These are phyloP conservation scores for Drosophila subpulchrella DNA, from an alignment of 1,140 invertebrate genomes.

Conservation along the genomic window DNA sequence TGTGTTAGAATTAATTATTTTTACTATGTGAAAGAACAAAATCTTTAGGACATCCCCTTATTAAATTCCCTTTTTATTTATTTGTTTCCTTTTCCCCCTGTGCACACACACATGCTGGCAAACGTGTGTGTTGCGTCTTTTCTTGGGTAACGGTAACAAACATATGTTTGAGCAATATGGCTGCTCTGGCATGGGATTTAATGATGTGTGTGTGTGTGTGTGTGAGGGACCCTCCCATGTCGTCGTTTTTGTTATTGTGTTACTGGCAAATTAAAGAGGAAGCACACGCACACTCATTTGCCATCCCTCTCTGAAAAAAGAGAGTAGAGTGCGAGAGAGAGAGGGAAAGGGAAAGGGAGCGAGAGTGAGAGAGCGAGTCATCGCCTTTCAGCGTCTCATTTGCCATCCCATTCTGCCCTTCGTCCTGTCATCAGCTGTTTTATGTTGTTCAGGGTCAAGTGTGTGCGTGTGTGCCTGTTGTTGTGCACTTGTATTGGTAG, in stretches of 20 bases:
- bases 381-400: constrained; percentile 22
- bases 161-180: constrained; percentile 78
- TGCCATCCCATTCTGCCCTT: constrained; percentile 35
- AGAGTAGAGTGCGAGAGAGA: background rate
- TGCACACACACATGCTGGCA: constrained; percentile 5
- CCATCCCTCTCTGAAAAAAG: constrained; percentile 20
- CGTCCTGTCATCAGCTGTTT: constrained; percentile 76
- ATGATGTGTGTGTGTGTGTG: constrained; percentile 15
- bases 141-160: constrained; percentile 65
- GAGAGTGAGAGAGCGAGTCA: constrained; percentile 1
- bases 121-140: constrained; percentile 31
- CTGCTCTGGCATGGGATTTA: constrained; percentile 30
- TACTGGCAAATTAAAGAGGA: constrained; percentile 60
- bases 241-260: constrained; percentile 16
- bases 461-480: constrained; percentile 18
- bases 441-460: constrained; percentile 80
- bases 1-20: background rate
- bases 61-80: constrained; percentile 2
- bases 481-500: constrained; percentile 20
- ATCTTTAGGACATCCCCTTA: constrained; percentile 4
- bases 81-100: constrained; percentile 2
- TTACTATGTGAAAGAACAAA: background rate
- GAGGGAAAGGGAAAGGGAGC: background rate
- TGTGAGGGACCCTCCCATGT: background rate
- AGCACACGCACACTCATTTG: constrained; percentile 12